These are phyloP conservation scores for Chymomyza costata DNA, from an alignment of 1,140 invertebrate species.

Conservation along the genomic window DNA sequence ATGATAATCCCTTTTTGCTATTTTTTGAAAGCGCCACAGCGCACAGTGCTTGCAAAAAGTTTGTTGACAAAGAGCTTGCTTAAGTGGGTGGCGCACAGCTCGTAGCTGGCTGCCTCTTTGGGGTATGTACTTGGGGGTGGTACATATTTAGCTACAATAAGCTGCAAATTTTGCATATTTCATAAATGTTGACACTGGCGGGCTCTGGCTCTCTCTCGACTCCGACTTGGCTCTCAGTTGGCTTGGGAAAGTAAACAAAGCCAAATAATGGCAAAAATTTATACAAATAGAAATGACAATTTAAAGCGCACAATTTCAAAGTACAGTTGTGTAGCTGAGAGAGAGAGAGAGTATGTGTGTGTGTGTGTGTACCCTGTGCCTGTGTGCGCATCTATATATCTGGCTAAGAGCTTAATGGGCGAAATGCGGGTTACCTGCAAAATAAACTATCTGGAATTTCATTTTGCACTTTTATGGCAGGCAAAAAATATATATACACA, in stretches of 20 bases:
- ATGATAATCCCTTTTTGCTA: slow-evolving; percentile 50
- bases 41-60: slow-evolving; percentile 31
- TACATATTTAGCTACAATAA: slow-evolving; percentile 63
- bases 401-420: slow-evolving; percentile 51
- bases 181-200: slow-evolving; percentile 53
- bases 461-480: slow-evolving; percentile 60
- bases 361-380: not conserved
- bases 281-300: slow-evolving; percentile 70
- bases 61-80: slow-evolving; percentile 45
- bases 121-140: slow-evolving; percentile 21
- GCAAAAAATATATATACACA: not conserved
- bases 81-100: not conserved
- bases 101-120: not conserved
- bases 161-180: slow-evolving; percentile 70
- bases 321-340: slow-evolving; percentile 25
- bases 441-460: slow-evolving; percentile 60
- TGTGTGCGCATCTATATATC: slow-evolving; percentile 23
- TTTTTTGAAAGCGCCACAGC: slow-evolving; percentile 13
- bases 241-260: slow-evolving; percentile 46
- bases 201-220: not conserved
- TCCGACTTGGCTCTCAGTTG: slow-evolving; percentile 5
- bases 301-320: slow-evolving; percentile 35
- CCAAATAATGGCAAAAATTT: slow-evolving; percentile 65
- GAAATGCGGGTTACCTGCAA: slow-evolving; percentile 49
- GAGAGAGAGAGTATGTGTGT: no score